Evolutionary conservation across 2,888 invertebrate species (phyloP), one percentile per base, ranked within the genome.

Genomic region (Rugalucina vietnamica): DNA sequence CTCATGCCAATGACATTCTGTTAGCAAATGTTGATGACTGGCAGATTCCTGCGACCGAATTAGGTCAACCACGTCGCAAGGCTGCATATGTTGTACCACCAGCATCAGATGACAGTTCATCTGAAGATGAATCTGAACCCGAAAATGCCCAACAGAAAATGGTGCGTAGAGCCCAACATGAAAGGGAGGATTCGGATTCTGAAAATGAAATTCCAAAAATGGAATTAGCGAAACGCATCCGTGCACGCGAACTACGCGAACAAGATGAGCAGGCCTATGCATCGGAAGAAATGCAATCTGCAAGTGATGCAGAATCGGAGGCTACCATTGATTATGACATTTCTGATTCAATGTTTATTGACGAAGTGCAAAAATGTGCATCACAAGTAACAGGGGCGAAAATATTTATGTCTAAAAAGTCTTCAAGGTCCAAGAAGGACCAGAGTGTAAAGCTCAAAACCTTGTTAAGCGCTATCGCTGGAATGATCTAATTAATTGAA

Each of bases 121-220:
- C 60, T 18, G 60, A 24, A 29, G 27, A 27, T 27, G 60, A 29
- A 5, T 27, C 60, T 29, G 60, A 60, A 60, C 8, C 24, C 12
- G 24, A 60, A 18, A 29, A 60, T 27, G 2, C 60, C 1, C 60
- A 21, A 29, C 14, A 50, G 60, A 60, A 29, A 60, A 60, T 29
- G n/a, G n/a, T 21, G 27, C 8, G 60, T 60, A 8, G 29, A 29
- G 24, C 60, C 1, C 60, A 32, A 8, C 29, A 29, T 27, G 60
- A 60, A 71, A n/a, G 81, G 1, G 43, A 72, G 24, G 57, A 70
- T 27, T 79, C 79, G 0, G 54, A 54, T 21, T 54, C 54, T 2
- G 82, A 78, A 37, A 34, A 36, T 10, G 57, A 82, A 54, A 82
- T 82, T 49, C 79, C 78, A n/a, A 32, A 74, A 32, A 75, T 75